These are phyloP conservation scores for Yponomeuta malinellus DNA, from an alignment of 2,888 invertebrate species.

Conservation along the genomic window DNA sequence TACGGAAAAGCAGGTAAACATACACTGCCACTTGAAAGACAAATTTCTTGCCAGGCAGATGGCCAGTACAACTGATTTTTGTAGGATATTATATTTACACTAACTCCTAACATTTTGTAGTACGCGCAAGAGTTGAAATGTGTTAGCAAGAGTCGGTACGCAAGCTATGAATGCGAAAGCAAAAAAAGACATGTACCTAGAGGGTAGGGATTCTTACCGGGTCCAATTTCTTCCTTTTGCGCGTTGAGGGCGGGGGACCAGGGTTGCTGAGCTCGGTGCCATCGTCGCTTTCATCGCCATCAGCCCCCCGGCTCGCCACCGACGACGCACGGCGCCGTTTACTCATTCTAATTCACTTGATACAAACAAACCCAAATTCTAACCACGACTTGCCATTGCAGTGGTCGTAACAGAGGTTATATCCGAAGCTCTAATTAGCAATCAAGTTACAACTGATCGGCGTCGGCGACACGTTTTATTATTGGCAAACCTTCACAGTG, in stretches of 20 bases:
- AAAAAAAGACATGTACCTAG: no score
- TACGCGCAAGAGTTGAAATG: no score
- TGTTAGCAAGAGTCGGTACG: no score
- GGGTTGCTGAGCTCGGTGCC: constrained; percentile 67
- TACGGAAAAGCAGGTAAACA: no score
- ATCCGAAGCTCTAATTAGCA: neutral
- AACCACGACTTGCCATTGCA: neutral
- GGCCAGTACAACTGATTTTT: neutral
- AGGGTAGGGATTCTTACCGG: constrained; percentile 73
- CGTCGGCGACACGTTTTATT: neutral
- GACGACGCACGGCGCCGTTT: constrained; percentile 89
- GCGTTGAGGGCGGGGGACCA: constrained; percentile 64
- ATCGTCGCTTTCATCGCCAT: constrained; percentile 83
- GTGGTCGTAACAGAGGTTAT: neutral
- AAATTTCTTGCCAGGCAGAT: neutral
- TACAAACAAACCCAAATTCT: neutral
- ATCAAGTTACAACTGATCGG: neutral
- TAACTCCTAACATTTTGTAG: no score
- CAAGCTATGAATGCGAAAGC: no score
- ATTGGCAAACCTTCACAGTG: neutral
- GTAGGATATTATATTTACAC: no score
- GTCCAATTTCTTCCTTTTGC: constrained; percentile 84
- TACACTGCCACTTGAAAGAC: neutral
- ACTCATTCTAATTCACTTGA: constrained; percentile 70
- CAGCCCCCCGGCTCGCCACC: constrained; percentile 82